Conservation (phyloP, 2,113 vertebrate species). For the Rhadina sibilatrix region DNA sequence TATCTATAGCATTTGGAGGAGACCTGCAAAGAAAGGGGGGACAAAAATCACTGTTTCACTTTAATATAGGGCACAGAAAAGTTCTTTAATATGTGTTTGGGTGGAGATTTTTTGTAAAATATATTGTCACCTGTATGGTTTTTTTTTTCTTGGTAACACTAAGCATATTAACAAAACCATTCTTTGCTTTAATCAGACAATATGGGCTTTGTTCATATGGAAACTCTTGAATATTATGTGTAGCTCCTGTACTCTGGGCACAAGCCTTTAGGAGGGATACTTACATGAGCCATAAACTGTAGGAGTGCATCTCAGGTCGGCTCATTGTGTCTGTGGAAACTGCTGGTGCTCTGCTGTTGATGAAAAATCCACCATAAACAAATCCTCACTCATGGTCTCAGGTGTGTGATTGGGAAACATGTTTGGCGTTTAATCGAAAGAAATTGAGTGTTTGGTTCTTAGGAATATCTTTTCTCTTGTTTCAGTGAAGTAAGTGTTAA, state of each 20-base stretch:
- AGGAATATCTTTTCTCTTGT: background rate
- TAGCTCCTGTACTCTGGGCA: background rate
- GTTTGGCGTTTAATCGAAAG: slow-evolving; percentile 7
- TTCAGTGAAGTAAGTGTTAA: slow-evolving; percentile 11
- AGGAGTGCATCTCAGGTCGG: background rate
- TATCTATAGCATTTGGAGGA: background rate
- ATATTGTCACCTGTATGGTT: background rate
- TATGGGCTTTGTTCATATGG: background rate
- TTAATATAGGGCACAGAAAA: background rate
- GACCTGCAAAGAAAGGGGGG: rapidly evolving
- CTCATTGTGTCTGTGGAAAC: background rate
- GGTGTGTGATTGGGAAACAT: background rate
- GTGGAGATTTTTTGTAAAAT: background rate
- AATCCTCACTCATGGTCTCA: background rate
- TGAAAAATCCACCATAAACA: background rate
- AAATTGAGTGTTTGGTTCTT: background rate
- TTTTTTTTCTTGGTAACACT: background rate
- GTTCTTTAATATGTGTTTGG: background rate
- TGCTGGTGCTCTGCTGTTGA: background rate
- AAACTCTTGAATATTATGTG: background rate
- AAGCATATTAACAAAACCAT: background rate
- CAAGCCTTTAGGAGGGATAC: background rate
- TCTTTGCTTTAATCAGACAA: background rate
- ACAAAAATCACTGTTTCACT: background rate
- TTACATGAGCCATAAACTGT: background rate